phyloP scores from a whole-genome alignment of 2,797 vertebrate species.

The Ptychobarbus kaznakovi region DNA sequence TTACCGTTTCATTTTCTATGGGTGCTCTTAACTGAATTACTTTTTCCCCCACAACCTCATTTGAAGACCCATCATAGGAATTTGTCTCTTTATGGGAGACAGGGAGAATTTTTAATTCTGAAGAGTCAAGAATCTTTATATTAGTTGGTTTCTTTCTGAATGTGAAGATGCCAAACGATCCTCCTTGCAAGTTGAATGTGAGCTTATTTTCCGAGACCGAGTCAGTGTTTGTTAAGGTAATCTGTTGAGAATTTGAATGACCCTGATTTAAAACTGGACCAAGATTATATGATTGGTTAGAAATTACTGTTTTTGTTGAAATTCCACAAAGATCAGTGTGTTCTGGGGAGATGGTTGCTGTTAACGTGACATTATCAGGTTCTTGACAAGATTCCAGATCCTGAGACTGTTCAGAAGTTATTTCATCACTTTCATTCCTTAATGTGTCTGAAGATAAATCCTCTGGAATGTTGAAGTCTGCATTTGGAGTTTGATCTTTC shows the following conservation, averaged over 20 bases:
- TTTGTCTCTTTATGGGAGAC: constrained; percentile 25
- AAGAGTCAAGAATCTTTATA: constrained; percentile 42
- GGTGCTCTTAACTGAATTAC: constrained; percentile 29
- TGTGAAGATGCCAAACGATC: constrained; percentile 80
- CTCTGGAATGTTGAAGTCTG: constrained; percentile 64
- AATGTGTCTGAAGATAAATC: constrained; percentile 58
- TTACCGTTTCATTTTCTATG: constrained; percentile 48
- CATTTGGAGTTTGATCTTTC: constrained; percentile 52
- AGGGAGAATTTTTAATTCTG: constrained; percentile 7
- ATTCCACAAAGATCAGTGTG: constrained; percentile 38
- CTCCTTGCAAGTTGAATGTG: constrained; percentile 73
- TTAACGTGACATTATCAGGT: constrained; percentile 14
- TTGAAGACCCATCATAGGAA: constrained; percentile 5
- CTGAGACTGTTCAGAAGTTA: constrained; percentile 30
- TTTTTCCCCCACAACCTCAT: neutral
- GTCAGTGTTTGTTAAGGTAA: constrained; percentile 57
- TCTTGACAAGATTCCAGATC: constrained; percentile 49
- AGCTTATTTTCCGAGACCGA: constrained; percentile 58
- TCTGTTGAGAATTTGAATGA: constrained; percentile 50
- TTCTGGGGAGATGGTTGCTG: constrained; percentile 22
- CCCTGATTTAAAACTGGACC: constrained; percentile 52
- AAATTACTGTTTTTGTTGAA: constrained; percentile 48
- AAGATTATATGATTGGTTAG: constrained; percentile 34
- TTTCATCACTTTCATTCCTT: constrained; percentile 19
- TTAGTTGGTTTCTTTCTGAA: constrained; percentile 72